Conservation (phyloP, 53 echinoderm and acorn worm genomes). For the Paracentrotus lividus region DNA sequence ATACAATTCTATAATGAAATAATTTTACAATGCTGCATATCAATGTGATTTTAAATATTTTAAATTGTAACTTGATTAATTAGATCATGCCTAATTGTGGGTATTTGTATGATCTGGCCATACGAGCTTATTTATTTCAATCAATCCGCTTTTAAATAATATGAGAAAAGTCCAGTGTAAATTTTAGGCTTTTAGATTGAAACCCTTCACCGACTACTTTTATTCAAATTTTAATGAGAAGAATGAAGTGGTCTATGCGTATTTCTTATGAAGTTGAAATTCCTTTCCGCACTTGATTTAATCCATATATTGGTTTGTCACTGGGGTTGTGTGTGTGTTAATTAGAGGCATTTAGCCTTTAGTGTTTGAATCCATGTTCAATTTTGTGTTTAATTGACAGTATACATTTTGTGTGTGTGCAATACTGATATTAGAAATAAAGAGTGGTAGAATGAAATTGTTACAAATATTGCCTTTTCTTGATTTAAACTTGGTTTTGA, state of each 20-base stretch:
- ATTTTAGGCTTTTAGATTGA: neutral
- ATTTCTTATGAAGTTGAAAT: conserved; percentile 19
- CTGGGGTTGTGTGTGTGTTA: conserved; percentile 58
- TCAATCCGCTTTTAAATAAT: neutral
- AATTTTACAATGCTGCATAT: conserved; percentile 52
- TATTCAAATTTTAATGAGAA: neutral
- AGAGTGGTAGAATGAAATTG: neutral
- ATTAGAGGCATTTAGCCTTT: conserved; percentile 3
- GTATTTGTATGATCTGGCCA: neutral
- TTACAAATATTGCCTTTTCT: conserved; percentile 52
- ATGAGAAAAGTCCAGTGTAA: neutral
- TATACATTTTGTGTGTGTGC: conserved; percentile 67
- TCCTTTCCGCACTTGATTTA: conserved; percentile 33
- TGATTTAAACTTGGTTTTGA: neutral
- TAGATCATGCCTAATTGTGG: conserved; percentile 5
- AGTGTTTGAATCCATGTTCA: neutral
- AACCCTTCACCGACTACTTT: neutral
- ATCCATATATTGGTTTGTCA: conserved; percentile 6
- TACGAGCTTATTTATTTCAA: neutral
- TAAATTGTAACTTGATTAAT: conserved; percentile 36
- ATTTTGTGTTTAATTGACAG: conserved; percentile 55
- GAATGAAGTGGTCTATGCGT: too few species aligned
- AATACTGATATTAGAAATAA: conserved; percentile 36
- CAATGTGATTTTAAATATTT: conserved; percentile 41
- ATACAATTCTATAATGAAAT: conserved; percentile 57